Conservation (phyloP, 1,140 invertebrate species). For the Caenorhabditis remanei region DNA sequence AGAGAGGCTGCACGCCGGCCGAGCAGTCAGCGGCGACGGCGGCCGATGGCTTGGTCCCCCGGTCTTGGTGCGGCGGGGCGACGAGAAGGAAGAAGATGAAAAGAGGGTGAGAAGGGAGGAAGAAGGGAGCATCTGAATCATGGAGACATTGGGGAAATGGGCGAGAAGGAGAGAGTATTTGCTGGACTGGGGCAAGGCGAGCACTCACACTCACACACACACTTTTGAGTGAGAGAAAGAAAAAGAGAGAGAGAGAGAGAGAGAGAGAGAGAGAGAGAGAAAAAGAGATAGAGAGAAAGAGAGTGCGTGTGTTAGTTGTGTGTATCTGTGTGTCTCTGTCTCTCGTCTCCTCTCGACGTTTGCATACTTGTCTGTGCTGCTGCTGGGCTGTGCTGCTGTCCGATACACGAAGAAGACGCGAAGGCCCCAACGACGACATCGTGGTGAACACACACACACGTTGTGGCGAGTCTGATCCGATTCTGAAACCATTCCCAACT, state of each 20-base stretch:
- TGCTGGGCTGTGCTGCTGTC: constrained; percentile 13
- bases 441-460: constrained; percentile 8
- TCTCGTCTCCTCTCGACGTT: constrained; percentile 17
- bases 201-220: constrained; percentile 44
- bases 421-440: constrained; percentile 12
- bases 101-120: not conserved
- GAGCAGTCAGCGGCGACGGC: not conserved
- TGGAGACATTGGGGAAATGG: not conserved
- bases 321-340: not conserved
- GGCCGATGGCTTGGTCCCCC: constrained; percentile 6
- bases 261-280: not conserved
- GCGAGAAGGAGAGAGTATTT: no score
- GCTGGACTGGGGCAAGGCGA: not conserved
- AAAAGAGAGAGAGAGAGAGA: not conserved
- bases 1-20: not conserved
- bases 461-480: constrained; percentile 34
- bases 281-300: not conserved
- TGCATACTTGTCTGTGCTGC: constrained; percentile 28
- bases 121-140: not conserved
- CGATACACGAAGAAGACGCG: constrained; percentile 42
- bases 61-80: constrained; percentile 11
- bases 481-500: not conserved
- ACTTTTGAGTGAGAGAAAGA: no score
- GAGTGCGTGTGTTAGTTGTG: not conserved
- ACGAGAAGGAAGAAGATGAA: not conserved